Evolutionary conservation across 2,888 invertebrate species (phyloP), one percentile per base, ranked within the genome.

Genomic region (Andrena fulva): DNA sequence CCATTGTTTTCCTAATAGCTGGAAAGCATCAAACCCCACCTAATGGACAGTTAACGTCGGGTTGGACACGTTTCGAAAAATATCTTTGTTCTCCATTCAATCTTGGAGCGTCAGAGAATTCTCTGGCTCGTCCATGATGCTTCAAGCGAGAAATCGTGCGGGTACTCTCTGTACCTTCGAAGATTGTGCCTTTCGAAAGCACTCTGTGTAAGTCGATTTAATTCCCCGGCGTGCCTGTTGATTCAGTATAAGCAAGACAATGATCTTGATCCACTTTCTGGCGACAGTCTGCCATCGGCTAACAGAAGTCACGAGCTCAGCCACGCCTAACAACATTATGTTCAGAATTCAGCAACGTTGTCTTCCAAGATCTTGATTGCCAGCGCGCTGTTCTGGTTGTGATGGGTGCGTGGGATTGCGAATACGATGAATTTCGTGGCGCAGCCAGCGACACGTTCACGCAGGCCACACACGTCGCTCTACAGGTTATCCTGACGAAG

Each of bases 401-500:
- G 89, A 91, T 86, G 89, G 82, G 78, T 80, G 90, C 89, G 90
- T 90, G 91, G 90, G 91, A 89, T 88, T 87, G 88, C 85, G 89
- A 76, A 84, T 86, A 89, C 89, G 89, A 87, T 89, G 91, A 91
- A 91, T 91, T 91, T 89, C 87, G 91, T 86, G 87, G 85, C 72
- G 86, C 71, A 60, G 63, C 64, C 56, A 63, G 64, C 68, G 82
- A 85, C 79, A 60, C 77, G 63, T 77, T 73, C 67, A 12, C 63
- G 71, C 50, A 24, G 91, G 87, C 91, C 91, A 91, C 91, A 91
- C 91, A 91, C 87, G 89, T 87, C 83, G 90, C 73, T 54, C 71
- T 70, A 77, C 87, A 87, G 89, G 89, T 90, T 87, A 85, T 84
- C 80, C 74, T 80, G 82, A 87, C 85, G 86, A 80, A 87, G 84